phyloP scores from a whole-genome alignment of 2,113 vertebrate species.

The Mus spicilegus region DNA sequence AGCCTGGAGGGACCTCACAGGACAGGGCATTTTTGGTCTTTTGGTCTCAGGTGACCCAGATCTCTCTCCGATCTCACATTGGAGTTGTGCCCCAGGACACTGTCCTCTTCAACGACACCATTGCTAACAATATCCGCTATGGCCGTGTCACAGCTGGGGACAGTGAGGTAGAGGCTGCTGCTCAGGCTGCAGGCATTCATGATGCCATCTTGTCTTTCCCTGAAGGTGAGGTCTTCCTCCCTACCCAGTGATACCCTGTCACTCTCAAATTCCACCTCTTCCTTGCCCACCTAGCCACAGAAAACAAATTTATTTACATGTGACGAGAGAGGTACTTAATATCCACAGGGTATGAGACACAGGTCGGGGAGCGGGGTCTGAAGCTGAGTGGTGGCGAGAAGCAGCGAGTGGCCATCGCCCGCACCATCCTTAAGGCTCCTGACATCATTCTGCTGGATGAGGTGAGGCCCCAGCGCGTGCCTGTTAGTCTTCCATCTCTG shows the following conservation, averaged over 20 bases:
- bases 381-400: slow-evolving; percentile 99
- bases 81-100: slow-evolving; percentile 99
- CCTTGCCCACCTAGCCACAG: not conserved
- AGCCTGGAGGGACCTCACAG: not conserved
- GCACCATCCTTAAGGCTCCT: slow-evolving; percentile 96
- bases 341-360: slow-evolving; percentile 93
- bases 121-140: slow-evolving; percentile 95
- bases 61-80: slow-evolving; percentile 93
- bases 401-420: slow-evolving; percentile 96
- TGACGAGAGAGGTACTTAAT: slow-evolving; percentile 38
- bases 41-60: slow-evolving; percentile 92
- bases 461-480: slow-evolving; percentile 83
- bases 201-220: slow-evolving; percentile 93
- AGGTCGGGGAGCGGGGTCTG: slow-evolving; percentile 96
- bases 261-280: not conserved
- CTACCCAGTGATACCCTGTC: not conserved
- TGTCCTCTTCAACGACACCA: slow-evolving; percentile 96
- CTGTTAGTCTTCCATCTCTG: not conserved
- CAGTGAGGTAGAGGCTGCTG: slow-evolving; percentile 94
- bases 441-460: slow-evolving; percentile 96
- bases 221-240: slow-evolving; percentile 87
- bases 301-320: not conserved
- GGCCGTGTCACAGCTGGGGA: slow-evolving; percentile 91
- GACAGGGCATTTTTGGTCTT: not conserved
- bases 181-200: slow-evolving; percentile 94